phyloP scores from a whole-genome alignment of 2,797 vertebrate species.

The Potorous gilbertii region DNA sequence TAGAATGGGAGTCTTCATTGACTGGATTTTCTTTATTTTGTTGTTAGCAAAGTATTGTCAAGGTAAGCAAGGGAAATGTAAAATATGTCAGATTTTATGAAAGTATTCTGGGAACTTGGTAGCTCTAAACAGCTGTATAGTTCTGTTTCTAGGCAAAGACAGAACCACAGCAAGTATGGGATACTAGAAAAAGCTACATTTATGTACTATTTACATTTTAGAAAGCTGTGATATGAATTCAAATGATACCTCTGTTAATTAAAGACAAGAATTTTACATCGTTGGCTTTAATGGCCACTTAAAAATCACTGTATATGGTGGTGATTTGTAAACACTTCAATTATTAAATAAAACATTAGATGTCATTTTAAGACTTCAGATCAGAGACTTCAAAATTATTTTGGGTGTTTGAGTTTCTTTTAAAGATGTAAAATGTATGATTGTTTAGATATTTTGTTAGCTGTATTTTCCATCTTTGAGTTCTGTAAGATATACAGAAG shows the following conservation, averaged over 20 bases:
- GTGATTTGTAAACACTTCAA: slow-evolving; percentile 78
- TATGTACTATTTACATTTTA: slow-evolving; percentile 81
- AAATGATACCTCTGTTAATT: slow-evolving; percentile 82
- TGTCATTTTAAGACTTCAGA: slow-evolving; percentile 76
- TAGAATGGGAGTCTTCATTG: slow-evolving; percentile 54
- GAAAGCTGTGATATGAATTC: slow-evolving; percentile 83
- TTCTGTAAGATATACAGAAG: slow-evolving; percentile 83
- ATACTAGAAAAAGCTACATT: slow-evolving; percentile 74
- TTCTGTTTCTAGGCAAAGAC: slow-evolving; percentile 78
- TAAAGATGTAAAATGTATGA: slow-evolving; percentile 80
- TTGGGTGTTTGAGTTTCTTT: slow-evolving; percentile 79
- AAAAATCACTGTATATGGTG: slow-evolving; percentile 81
- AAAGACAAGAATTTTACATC: slow-evolving; percentile 84
- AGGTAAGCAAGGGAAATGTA: slow-evolving; percentile 53
- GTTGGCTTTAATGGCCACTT: slow-evolving; percentile 81
- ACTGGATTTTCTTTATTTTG: slow-evolving; percentile 68
- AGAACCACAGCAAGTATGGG: slow-evolving; percentile 76
- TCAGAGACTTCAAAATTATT: slow-evolving; percentile 82
- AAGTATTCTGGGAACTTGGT: slow-evolving; percentile 58
- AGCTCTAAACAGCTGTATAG: slow-evolving; percentile 68
- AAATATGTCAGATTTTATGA: slow-evolving; percentile 70
- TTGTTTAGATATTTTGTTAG: slow-evolving; percentile 80
- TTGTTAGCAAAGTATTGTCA: slow-evolving; percentile 74
- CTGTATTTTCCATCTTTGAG: slow-evolving; percentile 81
- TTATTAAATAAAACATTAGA: slow-evolving; percentile 67